phyloP scores from a whole-genome alignment of 1,140 invertebrate genomes.

The Cydia strobilella region DNA sequence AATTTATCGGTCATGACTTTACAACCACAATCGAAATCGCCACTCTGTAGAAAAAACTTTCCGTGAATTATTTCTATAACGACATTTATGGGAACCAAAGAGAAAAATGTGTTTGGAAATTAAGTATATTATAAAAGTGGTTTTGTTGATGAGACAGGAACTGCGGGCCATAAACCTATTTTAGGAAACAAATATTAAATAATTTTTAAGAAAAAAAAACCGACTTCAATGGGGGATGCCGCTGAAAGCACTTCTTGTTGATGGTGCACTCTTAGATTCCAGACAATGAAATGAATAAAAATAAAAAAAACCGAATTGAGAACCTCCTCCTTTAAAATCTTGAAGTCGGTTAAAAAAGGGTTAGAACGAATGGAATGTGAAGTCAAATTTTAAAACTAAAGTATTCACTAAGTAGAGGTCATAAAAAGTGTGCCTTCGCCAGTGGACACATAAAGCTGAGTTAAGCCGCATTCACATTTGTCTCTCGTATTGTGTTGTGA shows the following conservation, averaged over 20 bases:
- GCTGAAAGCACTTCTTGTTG: too few relatives aligned
- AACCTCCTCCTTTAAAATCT: too few relatives aligned
- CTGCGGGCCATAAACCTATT: constrained; percentile 63
- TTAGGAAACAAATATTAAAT: constrained; percentile 58
- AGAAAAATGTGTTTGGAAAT: constrained; percentile 74
- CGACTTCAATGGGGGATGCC: too few relatives aligned
- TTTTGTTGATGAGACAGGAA: constrained; percentile 64
- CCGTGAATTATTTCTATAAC: constrained; percentile 58
- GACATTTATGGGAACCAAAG: constrained; percentile 66
- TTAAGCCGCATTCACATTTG: too few relatives aligned
- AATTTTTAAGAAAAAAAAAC: too few relatives aligned
- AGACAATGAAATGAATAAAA: too few relatives aligned
- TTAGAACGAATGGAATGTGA: constrained; percentile 34
- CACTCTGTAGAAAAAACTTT: constrained; percentile 51
- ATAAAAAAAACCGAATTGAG: too few relatives aligned
- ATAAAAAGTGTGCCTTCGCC: constrained; percentile 25
- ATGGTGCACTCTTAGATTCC: too few relatives aligned
- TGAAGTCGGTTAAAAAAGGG: too few relatives aligned
- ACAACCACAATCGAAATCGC: background rate
- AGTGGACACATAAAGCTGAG: constrained; percentile 22
- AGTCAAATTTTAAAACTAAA: constrained; percentile 33
- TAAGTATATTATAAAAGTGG: constrained; percentile 65
- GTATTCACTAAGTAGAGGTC: constrained; percentile 29
- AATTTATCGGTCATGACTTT: background rate
- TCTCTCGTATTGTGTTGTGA: too few relatives aligned